Conservation (phyloP, 2,797 vertebrate species). For the Melanotaenia maccullochi region DNA sequence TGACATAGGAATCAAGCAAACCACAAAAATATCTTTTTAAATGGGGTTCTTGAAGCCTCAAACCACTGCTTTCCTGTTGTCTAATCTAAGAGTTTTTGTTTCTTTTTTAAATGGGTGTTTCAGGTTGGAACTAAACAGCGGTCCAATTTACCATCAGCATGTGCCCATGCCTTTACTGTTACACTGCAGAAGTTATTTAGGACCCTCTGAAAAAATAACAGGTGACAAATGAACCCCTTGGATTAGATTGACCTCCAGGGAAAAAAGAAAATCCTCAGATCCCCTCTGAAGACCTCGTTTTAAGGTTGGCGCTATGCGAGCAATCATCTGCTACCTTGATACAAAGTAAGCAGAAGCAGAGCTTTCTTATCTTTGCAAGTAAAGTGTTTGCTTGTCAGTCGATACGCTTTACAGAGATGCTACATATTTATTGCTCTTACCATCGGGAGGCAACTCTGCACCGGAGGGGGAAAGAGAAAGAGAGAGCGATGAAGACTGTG, state of each 20-base stretch:
- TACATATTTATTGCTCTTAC: constrained; percentile 77
- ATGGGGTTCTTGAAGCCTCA: constrained; percentile 8
- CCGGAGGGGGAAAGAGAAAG: constrained; percentile 23
- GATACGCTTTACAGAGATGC: constrained; percentile 62
- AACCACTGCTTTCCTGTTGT: constrained; percentile 18
- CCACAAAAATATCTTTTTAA: constrained; percentile 17
- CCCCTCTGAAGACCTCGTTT: constrained; percentile 51
- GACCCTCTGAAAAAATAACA: constrained; percentile 50
- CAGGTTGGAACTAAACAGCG: constrained; percentile 28
- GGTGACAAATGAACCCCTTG: constrained; percentile 23
- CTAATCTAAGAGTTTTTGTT: neutral
- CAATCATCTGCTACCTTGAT: constrained; percentile 39
- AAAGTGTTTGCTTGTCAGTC: constrained; percentile 75
- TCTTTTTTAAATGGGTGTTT: neutral
- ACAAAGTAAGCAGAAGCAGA: constrained; percentile 28
- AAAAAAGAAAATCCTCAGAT: constrained; percentile 58
- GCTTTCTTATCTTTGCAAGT: constrained; percentile 40
- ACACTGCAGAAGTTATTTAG: constrained; percentile 33
- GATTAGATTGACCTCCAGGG: constrained; percentile 38
- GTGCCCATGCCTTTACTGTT: constrained; percentile 29
- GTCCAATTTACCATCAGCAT: constrained; percentile 3
- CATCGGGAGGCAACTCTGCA: constrained; percentile 82
- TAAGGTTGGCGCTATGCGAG: constrained; percentile 28
- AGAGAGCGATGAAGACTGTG: constrained; percentile 42
- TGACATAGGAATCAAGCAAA: constrained; percentile 65